Evolutionary conservation across 1,140 invertebrate genomes (phyloP).

Genomic region (Ceratoteleas bidentatus): DNA sequence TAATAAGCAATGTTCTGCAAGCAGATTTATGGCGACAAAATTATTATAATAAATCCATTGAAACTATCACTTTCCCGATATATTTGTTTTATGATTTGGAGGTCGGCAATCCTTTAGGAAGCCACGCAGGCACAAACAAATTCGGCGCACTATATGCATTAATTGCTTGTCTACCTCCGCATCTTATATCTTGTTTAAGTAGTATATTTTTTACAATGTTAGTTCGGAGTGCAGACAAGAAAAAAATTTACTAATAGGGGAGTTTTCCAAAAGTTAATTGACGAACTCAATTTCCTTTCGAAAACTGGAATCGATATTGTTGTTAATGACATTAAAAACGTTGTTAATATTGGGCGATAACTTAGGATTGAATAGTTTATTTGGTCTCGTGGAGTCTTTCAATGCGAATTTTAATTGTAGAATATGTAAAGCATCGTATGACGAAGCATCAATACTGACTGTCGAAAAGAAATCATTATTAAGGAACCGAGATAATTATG

Average conservation of each 20-base stretch:
- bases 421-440: conserved; percentile 1
- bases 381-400: conserved; percentile 6
- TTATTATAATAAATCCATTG: conserved; percentile 6
- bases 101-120: conserved; percentile 29
- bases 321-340: not conserved
- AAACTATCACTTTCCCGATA: conserved; percentile 38
- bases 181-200: conserved; percentile 20
- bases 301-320: not conserved
- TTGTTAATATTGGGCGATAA: conserved; percentile 6
- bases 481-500: not conserved
- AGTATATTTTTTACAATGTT: conserved; percentile 33
- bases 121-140: conserved; percentile 19
- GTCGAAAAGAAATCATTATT: conserved; percentile 1
- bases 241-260: conserved; percentile 7
- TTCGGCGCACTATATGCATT: conserved; percentile 23
- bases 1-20: conserved; percentile 43
- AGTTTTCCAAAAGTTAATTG: conserved; percentile 21
- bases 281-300: not conserved
- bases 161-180: conserved; percentile 27
- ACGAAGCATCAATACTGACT: not conserved
- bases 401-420: not conserved
- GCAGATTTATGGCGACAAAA: conserved; percentile 12
- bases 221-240: conserved; percentile 12
- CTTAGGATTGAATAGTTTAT: not conserved
- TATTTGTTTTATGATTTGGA: conserved; percentile 59